Percentiles rank a stretch among this genome's conserved stretches.
phyloP scores from a whole-genome alignment of 2,113 vertebrate genomes.

The Isurus oxyrinchus region DNA sequence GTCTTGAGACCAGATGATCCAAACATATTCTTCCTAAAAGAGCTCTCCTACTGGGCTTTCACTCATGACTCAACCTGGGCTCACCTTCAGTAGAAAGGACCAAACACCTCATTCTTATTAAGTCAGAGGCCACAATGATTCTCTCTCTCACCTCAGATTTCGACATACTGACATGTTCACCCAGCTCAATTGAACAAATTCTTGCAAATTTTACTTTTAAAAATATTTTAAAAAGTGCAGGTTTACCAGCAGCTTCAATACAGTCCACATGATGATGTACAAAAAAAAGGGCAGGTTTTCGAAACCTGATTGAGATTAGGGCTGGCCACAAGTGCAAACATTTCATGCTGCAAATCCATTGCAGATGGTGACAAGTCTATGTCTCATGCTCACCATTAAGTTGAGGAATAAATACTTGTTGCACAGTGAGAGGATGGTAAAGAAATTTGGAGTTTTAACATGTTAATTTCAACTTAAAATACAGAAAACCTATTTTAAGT shows the following conservation, averaged over 20 bases:
- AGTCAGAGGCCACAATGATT: neutral
- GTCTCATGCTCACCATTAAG: neutral
- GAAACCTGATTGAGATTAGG: neutral
- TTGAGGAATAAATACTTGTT: neutral
- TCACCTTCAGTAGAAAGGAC: neutral
- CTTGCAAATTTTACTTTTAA: neutral
- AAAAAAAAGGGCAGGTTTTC: neutral
- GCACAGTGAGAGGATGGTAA: neutral
- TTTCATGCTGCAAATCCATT: neutral
- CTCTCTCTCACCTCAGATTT: neutral
- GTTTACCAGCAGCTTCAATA: neutral
- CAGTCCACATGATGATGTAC: neutral
- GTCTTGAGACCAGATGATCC: neutral
- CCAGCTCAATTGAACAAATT: neutral
- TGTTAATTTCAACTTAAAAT: neutral
- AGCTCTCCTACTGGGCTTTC: neutral
- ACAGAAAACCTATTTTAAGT: neutral
- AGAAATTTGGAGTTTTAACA: neutral
- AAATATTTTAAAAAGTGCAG: neutral
- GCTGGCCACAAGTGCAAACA: neutral
- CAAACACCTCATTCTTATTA: neutral
- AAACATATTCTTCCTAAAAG: neutral
- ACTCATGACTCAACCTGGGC: neutral
- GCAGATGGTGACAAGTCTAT: neutral
- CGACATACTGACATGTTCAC: neutral